These are phyloP conservation scores for Oryzias sinensis DNA, from an alignment of 2,797 vertebrate species.

Conservation along the genomic window DNA sequence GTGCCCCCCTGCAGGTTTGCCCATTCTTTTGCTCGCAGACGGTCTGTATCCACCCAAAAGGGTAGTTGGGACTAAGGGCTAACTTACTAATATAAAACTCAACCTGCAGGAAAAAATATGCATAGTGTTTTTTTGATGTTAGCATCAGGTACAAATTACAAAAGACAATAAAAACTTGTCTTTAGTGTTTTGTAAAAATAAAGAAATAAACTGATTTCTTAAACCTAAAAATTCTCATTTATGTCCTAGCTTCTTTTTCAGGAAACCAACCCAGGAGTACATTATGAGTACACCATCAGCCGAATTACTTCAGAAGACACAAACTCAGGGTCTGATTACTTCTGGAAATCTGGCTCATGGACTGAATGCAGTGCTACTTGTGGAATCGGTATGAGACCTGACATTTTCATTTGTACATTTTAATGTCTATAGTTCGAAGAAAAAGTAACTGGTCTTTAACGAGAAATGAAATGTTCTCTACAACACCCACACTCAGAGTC, in stretches of 20 bases:
- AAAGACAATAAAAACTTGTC: neutral
- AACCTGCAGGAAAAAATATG: too few relatives aligned
- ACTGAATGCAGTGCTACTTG: conserved; percentile 89
- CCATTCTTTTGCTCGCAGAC: too few relatives aligned
- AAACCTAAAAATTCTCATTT: conserved; percentile 4
- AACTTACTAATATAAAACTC: too few relatives aligned
- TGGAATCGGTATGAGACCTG: conserved; percentile 80
- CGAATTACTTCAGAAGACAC: conserved; percentile 61
- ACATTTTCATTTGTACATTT: neutral
- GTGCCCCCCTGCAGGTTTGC: too few relatives aligned
- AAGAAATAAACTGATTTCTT: too few relatives aligned
- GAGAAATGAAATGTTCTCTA: too few relatives aligned
- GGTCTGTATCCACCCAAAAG: too few relatives aligned
- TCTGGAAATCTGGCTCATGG: conserved; percentile 90
- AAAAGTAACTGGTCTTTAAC: too few relatives aligned
- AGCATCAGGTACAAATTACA: too few relatives aligned
- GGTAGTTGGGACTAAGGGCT: too few relatives aligned
- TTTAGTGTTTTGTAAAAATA: neutral
- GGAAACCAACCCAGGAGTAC: conserved; percentile 90
- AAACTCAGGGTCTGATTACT: conserved; percentile 74
- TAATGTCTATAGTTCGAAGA: neutral
- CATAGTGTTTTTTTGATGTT: too few relatives aligned
- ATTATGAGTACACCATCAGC: conserved; percentile 93
- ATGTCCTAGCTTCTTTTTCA: conserved; percentile 90
- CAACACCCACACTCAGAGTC: too few relatives aligned